Percentiles rank a stretch among this genome's conserved stretches.
Evolutionary conservation across 2,888 invertebrate species (phyloP).

Genomic region (Argynnis bischoffii): DNA sequence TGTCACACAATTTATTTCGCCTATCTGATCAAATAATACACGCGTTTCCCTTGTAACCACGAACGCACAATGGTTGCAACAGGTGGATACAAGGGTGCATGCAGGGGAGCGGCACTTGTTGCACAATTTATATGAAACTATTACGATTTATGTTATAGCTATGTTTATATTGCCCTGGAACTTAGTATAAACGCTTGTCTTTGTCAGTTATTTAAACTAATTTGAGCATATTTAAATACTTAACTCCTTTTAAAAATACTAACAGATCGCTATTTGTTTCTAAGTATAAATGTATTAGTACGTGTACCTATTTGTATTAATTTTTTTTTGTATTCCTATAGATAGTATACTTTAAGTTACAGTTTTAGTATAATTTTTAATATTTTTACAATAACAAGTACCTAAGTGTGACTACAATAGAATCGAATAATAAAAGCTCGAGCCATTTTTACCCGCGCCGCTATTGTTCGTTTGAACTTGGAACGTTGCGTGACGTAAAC

Average conservation of each 20-base stretch:
- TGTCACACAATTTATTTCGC: conserved; percentile 3
- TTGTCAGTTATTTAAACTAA: too few relatives aligned
- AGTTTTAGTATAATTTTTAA: neutral
- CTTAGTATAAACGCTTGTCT: too few relatives aligned
- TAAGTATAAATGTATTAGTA: too few relatives aligned
- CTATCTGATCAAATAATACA: conserved; percentile 23
- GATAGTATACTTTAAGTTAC: neutral
- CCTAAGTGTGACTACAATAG: conserved; percentile 57
- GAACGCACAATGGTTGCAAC: conserved; percentile 24
- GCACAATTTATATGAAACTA: conserved; percentile 25
- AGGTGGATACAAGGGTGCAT: conserved; percentile 27
- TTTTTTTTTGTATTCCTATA: too few relatives aligned
- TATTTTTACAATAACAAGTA: conserved; percentile 1
- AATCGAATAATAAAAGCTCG: conserved; percentile 74
- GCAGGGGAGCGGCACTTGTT: conserved; percentile 34
- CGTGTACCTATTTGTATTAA: too few relatives aligned
- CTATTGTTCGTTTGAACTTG: conserved; percentile 78
- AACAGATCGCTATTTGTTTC: too few relatives aligned
- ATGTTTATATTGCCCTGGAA: neutral
- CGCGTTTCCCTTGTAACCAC: conserved; percentile 23
- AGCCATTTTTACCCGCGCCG: conserved; percentile 69
- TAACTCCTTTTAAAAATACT: too few relatives aligned
- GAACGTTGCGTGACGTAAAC: conserved; percentile 73
- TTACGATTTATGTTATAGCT: conserved; percentile 12
- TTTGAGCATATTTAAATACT: too few relatives aligned